Base-by-base conservation (phyloP, 2,113 vertebrate species). In the Hippocampus zosterae region DNA sequence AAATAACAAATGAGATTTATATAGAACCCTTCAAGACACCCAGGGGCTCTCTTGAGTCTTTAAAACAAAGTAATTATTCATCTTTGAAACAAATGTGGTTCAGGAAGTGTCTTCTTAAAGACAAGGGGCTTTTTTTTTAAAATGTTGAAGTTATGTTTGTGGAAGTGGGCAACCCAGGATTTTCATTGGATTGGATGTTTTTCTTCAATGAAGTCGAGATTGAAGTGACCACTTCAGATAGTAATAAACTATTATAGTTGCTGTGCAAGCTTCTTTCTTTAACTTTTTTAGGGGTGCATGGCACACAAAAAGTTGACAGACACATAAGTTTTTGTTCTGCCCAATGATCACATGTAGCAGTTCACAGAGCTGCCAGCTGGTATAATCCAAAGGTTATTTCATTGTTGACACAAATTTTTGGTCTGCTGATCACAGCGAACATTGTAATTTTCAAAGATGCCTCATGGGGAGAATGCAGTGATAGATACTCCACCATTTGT, bases 341-440 rank as follows among this genome's bases (percentile, higher is more conserved):
- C 33, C 33, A 37, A 37, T 37, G 33, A 37, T 37, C 33, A 37
- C 33, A 37, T 55, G 10, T 11, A 55, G 10, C 18, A 23, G 21
- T 53, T 53, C 52, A 53, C 52, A n/a, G 10, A 55, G 10, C n/a
- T 23, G n/a, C 23, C 53, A 55, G 21, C 21, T 23, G 53, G 53
- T 55, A 10, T 11, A n/a, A 55, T 8, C 53, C 21, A 23, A 55
- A 9, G 21, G 1, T 23, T 23, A 23, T 52, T 15, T 12, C 44
- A 46, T 12, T 19, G 11, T 42, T 11, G 55, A 25, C 9, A 44
- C 3, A 9, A n/a, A 21, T 25, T 8, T 63, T 40, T 16, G 60
- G 65, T 40, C 50, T 33, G 63, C 62, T 65, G 67, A 7, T 65
- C 70, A 50, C 33, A 67, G 53, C 65, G 23, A 73, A 68, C 23